Conservation (phyloP, 2,888 invertebrate genomes). For the Atherix ibis region DNA sequence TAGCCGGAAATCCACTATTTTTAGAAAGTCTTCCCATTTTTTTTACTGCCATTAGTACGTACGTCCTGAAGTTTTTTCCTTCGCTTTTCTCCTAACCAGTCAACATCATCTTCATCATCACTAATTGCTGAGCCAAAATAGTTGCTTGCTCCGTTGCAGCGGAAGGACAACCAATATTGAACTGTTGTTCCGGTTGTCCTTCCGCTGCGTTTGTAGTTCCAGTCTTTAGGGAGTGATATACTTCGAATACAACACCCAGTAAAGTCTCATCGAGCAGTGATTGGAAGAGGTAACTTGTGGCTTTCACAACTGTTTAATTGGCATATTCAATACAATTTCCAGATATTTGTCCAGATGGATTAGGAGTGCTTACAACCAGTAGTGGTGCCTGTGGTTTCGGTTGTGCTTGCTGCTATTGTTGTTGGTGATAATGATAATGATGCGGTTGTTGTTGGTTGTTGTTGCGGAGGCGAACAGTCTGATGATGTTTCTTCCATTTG, state of each 20-base stretch:
- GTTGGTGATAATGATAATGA: too few relatives aligned
- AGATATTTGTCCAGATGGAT: too few relatives aligned
- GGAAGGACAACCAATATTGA: too few relatives aligned
- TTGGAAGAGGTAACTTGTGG: slow-evolving; percentile 48
- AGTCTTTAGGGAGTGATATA: slow-evolving; percentile 55
- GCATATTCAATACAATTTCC: too few relatives aligned
- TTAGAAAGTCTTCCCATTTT: slow-evolving; percentile 30
- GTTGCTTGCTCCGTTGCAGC: slow-evolving; percentile 45
- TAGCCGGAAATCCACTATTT: slow-evolving; percentile 8
- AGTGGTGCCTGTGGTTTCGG: too few relatives aligned
- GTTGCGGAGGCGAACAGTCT: too few relatives aligned
- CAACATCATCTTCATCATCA: slow-evolving; percentile 77
- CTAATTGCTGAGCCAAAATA: slow-evolving; percentile 48
- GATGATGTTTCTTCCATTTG: too few relatives aligned
- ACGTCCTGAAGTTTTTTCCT: slow-evolving; percentile 38
- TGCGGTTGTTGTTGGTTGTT: too few relatives aligned
- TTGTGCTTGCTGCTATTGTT: too few relatives aligned
- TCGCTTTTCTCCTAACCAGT: slow-evolving; percentile 65
- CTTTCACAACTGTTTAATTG: slow-evolving; percentile 47
- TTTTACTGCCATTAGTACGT: slow-evolving; percentile 29
- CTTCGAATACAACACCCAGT: slow-evolving; percentile 59
- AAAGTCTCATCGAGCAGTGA: slow-evolving; percentile 58
- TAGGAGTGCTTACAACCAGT: too few relatives aligned
- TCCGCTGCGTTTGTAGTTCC: slow-evolving; percentile 49
- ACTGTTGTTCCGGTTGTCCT: slow-evolving; percentile 40